These are phyloP conservation scores for Syngnathus typhle DNA, from an alignment of 2,113 vertebrate genomes.

Conservation along the genomic window DNA sequence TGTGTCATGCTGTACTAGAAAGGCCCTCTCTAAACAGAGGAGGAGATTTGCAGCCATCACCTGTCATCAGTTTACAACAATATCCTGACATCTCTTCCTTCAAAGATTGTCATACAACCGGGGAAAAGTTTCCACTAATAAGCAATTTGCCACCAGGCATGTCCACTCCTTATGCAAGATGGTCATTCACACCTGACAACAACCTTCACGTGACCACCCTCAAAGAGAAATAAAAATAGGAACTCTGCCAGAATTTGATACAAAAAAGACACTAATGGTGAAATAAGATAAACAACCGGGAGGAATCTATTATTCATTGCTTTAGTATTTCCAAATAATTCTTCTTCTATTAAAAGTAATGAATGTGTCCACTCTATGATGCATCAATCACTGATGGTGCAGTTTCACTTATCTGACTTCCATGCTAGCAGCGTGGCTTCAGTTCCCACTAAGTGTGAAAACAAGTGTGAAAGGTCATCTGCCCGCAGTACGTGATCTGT, in stretches of 20 bases:
- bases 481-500: background rate
- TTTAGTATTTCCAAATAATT: no score
- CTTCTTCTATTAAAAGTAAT: no score
- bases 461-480: background rate
- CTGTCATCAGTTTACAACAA: background rate
- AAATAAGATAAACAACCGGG: background rate
- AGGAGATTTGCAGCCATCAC: no score
- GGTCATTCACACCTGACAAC: background rate
- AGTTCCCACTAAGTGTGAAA: background rate
- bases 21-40: no score
- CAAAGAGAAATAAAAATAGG: background rate
- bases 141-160: background rate
- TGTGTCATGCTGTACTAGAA: background rate
- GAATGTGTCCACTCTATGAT: no score
- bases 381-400: no score
- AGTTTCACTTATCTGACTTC: no score
- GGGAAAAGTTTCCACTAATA: background rate
- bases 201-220: background rate
- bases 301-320: background rate
- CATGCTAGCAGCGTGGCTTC: no score
- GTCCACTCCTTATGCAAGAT: background rate
- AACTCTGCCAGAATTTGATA: background rate
- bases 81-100: background rate
- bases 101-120: background rate
- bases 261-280: background rate